Base-by-base conservation (phyloP, 2,113 vertebrate species). In the Ia io region DNA sequence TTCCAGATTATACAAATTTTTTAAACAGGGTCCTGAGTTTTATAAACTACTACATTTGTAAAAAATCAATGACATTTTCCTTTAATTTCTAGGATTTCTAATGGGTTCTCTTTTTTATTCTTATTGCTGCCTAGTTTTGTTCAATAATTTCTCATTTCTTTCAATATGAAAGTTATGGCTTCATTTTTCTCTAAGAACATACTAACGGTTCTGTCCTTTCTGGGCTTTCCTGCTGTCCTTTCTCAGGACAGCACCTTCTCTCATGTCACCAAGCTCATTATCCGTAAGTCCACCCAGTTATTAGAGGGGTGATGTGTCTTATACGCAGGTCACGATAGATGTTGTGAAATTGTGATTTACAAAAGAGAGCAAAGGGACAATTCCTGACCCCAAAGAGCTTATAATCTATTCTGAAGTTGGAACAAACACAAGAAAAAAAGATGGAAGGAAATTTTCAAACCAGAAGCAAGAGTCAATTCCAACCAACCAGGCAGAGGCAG, bases 141-240 rank as follows among this genome's bases (percentile, higher is more conserved):
- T 92, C 65, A 82, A 90, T 90, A 56, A 84, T 67, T 59, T 69
- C 56, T 86, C 85, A 53, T 53, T 84, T 42, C 70, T 84, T 74
- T 82, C 40, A 73, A 17, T 69, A 42, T 73, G 73, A 32, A 73
- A 95, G 30, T 92, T 67, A 35, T 25, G 20, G 42, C 63, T 88
- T 96, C 2, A 49, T 8, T 84, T 76, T 96, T 88, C 69, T 86
- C 85, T 90, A 82, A 95, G n/a, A 93, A 82, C 10, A 35, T 69
- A 77, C 17, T 59, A 35, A 91, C 70, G 37, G 76, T 51, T 53
- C 32, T 47, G 5, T 61, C 35, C 51, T 32, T 84, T 35, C 23
- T 13, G 32, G 40, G 37, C 53, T 49, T 16, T 40, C 40, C 40
- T 9, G 2, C 14, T 71, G 49, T 22, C 25, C 10, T 61, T 61